Evolutionary conservation across 1,140 invertebrate genomes (phyloP).

Genomic region (Phocides pigmalion): DNA sequence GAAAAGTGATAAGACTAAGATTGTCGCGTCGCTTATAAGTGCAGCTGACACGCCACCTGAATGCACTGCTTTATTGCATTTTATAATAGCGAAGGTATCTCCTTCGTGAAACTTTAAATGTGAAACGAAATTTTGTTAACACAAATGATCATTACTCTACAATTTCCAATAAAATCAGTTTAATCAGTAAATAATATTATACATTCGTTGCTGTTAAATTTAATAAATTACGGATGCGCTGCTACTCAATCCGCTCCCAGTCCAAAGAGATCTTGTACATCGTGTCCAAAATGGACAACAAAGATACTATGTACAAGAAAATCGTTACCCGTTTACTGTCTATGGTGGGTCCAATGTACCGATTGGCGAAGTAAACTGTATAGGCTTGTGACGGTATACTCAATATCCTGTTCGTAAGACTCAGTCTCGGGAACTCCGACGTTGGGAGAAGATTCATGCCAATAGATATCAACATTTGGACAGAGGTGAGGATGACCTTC

Average conservation of each 20-base stretch:
- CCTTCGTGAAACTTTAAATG: too few species aligned
- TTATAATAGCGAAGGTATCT: too few species aligned
- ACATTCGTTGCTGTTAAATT: too few species aligned
- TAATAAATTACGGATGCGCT: too few species aligned
- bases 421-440: conserved; percentile 48
- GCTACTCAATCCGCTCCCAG: conserved; percentile 52
- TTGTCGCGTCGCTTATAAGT: too few species aligned
- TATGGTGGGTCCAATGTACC: conserved; percentile 44
- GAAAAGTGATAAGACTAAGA: too few species aligned
- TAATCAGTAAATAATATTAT: too few species aligned
- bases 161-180: too few species aligned
- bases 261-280: conserved; percentile 51
- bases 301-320: conserved; percentile 45
- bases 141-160: too few species aligned
- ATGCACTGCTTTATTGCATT: too few species aligned
- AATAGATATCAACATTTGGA: conserved; percentile 35
- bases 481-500: conserved; percentile 34
- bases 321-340: conserved; percentile 44
- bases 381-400: conserved; percentile 54
- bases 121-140: too few species aligned
- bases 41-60: too few species aligned
- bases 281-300: conserved; percentile 50
- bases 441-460: conserved; percentile 44
- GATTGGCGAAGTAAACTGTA: conserved; percentile 50
- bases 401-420: conserved; percentile 45